Evolutionary conservation across 92 coral and sea anemone species (phyloP).

Genomic region (Plumapathes pennacea): DNA sequence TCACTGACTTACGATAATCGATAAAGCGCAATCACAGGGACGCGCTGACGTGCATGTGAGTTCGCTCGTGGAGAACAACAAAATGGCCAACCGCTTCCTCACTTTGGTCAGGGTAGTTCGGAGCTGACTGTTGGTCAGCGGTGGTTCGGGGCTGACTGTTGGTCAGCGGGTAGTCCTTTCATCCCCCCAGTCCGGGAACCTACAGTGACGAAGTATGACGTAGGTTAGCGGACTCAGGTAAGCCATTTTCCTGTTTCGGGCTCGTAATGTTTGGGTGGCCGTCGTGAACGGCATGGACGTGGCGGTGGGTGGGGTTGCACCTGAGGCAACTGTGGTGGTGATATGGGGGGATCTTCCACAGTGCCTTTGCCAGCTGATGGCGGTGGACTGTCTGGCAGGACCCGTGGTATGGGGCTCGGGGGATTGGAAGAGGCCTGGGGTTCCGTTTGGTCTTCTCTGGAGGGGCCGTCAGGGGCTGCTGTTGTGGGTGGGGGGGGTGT

Average conservation of each 20-base stretch:
- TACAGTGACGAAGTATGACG: constrained; percentile 16
- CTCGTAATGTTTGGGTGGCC: constrained; percentile 49
- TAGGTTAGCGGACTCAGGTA: constrained; percentile 51
- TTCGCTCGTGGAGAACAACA: too few species aligned
- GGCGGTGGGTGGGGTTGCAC: not conserved
- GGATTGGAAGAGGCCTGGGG: not conserved
- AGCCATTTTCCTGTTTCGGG: constrained; percentile 65
- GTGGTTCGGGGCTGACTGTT: too few species aligned
- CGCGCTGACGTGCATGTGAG: too few species aligned
- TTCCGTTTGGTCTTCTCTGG: not conserved
- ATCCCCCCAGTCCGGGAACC: constrained; percentile 42
- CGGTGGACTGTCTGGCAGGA: constrained; percentile 2
- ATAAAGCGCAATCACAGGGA: too few species aligned
- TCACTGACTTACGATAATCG: too few species aligned
- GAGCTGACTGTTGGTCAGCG: too few species aligned
- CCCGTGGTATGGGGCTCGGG: not conserved
- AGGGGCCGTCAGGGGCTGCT: not conserved
- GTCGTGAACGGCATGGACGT: constrained; percentile 38
- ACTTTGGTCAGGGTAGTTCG: too few species aligned
- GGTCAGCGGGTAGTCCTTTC: constrained; percentile 5
- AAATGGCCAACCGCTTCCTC: too few species aligned
- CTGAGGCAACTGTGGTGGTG: not conserved
- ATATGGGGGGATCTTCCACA: not conserved
- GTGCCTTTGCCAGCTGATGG: not conserved
- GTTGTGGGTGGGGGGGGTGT: constrained; percentile 2